Conservation (phyloP, 2,888 invertebrate genomes). For the Cataglyphis altisquamis region DNA sequence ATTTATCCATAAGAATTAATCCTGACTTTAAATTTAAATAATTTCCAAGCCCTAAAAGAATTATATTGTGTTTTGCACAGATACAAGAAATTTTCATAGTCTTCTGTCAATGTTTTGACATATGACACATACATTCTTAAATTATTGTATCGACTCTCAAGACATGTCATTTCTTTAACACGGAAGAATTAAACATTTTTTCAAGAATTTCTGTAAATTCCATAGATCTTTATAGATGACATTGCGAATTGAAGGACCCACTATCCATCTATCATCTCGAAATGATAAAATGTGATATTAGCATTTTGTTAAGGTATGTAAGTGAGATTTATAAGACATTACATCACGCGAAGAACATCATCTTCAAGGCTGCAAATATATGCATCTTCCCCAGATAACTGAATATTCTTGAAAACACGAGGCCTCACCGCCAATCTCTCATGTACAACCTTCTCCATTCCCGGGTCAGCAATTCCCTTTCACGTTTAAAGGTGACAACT, state of each 20-base stretch:
- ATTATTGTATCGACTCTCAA: neutral
- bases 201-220: neutral
- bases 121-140: neutral
- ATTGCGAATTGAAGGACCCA: neutral
- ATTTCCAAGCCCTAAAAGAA: no score
- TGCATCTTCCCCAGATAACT: conserved; percentile 1
- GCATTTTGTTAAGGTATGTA: neutral
- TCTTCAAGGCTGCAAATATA: conserved; percentile 28
- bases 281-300: neutral
- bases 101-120: no score
- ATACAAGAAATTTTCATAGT: no score
- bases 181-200: neutral
- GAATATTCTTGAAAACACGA: conserved; percentile 33
- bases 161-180: neutral
- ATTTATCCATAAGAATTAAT: no score
- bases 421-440: conserved; percentile 17
- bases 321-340: conserved; percentile 24
- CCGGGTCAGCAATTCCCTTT: neutral
- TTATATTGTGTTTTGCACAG: no score
- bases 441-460: neutral
- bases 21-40: no score
- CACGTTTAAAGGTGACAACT: neutral
- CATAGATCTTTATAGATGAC: neutral
- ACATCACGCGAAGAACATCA: conserved; percentile 20
- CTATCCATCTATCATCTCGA: neutral